Evolutionary conservation across 35 echinoderm and acorn worm species (phyloP).

Genomic region (Diadema setosum): DNA sequence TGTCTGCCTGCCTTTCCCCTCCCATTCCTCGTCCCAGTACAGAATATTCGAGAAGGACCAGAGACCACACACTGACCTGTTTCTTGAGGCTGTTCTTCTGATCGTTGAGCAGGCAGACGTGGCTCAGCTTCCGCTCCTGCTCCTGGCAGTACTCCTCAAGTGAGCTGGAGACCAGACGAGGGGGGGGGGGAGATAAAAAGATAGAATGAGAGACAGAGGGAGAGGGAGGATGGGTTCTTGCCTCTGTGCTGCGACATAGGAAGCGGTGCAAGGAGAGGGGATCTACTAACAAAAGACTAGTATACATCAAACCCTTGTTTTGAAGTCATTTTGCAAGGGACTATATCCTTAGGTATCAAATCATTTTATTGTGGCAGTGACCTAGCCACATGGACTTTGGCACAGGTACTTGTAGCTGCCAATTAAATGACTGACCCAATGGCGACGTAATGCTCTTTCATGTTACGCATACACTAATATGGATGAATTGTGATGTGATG

Average conservation of each 20-base stretch:
- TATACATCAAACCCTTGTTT: not conserved
- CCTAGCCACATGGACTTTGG: no score
- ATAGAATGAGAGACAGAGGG: not conserved
- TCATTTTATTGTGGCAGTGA: no score
- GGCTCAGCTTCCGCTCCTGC: conserved; percentile 44
- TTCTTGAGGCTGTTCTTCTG: conserved; percentile 14
- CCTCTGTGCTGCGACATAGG: not conserved
- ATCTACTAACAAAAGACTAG: not conserved
- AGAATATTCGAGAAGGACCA: not conserved
- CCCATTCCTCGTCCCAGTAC: not conserved
- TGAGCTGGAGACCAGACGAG: not conserved
- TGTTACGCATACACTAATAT: no score
- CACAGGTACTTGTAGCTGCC: no score
- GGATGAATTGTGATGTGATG: no score
- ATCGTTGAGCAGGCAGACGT: not conserved
- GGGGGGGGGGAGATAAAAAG: not conserved
- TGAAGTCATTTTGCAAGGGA: not conserved
- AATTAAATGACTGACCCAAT: no score
- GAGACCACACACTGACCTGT: not conserved
- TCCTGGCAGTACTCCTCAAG: conserved; percentile 32
- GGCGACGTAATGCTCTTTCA: no score
- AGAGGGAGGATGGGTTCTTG: not conserved
- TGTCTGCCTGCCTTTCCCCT: not conserved
- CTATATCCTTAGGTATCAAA: not conserved
- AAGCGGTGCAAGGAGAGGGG: not conserved